Evolutionary conservation across 2,888 invertebrate species (phyloP), one percentile per base, ranked within the genome.

Genomic region (Margaritifera margaritifera): DNA sequence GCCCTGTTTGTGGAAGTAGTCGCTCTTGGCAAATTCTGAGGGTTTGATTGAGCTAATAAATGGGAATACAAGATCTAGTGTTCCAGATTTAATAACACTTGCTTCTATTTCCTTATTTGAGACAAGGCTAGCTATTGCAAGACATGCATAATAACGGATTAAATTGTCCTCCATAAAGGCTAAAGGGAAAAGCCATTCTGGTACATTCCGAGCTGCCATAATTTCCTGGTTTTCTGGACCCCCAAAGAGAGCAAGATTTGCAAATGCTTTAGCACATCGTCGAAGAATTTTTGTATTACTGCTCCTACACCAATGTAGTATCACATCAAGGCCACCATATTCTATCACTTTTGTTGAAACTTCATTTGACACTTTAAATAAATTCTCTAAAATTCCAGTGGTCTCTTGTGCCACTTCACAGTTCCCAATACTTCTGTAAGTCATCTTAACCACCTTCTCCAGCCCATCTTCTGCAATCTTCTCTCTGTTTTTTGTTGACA

Each of bases 91-190:
- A 42, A 96, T 92, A 1, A 99, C 98, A 59, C 96, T 96, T 0
- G 97, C 96, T 92, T 99, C 99, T 79, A 99, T 96, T 92, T 99
- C 99, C 86, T 97, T 97, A 90, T 98, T 98, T 15, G 98, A 97
- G 50, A 98, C 97, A 77, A 99, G 92, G 53, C 96, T 96, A 8
- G 98, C 96, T 77, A 99, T 98, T 31, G 99, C 98, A 85, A 99
- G 92, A 89, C 98, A 99, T 18, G 99, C 99, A 89, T 99, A 99
- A 91, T 99, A 99, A 50, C 88, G 83, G 19, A 89, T 84, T 66
- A 86, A 96, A 88, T 99, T 99, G 88, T 99, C 99, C 81, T 94
- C 94, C 88, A 97, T 96, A 89, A 98, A 98, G 24, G 99, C 99
- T 79, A 99, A 90, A 0, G 99, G 98, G 90, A 99, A 99, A 71